These are phyloP conservation scores for Coremacera marginata DNA, from an alignment of 2,888 invertebrate genomes.

Conservation along the genomic window DNA sequence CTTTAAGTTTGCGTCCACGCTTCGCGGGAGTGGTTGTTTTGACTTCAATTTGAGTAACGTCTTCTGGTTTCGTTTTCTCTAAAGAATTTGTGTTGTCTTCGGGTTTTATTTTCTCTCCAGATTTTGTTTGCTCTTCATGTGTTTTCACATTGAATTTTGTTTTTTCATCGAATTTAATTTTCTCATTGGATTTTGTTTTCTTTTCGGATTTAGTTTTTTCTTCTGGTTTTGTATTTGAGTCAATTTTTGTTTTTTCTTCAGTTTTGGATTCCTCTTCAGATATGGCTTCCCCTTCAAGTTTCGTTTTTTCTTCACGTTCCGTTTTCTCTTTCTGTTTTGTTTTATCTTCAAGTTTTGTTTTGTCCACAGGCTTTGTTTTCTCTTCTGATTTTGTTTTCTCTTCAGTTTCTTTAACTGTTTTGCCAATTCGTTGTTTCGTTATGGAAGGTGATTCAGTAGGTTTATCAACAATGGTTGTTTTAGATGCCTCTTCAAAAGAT, in stretches of 20 bases:
- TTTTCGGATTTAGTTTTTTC: neutral
- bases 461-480: no score
- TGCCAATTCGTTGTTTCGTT: no score
- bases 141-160: neutral
- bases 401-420: neutral
- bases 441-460: no score
- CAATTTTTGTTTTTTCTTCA: neutral
- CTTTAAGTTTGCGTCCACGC: conserved; percentile 45
- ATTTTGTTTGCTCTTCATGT: neutral
- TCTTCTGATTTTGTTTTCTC: neutral
- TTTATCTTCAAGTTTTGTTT: neutral
- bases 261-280: neutral
- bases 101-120: neutral
- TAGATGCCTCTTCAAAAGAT: no score
- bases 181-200: neutral
- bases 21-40: conserved; percentile 33
- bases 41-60: neutral
- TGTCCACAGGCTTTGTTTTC: neutral
- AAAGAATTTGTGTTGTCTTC: conserved; percentile 5
- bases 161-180: neutral
- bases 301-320: neutral
- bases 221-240: neutral
- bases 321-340: conserved; percentile 5
- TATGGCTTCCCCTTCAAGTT: neutral
- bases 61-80: conserved; percentile 19